Percentiles rank a stretch among this genome's conserved stretches.
These are phyloP conservation scores for Catotricha subobsoleta DNA, from an alignment of 2,888 invertebrate species.

Conservation along the genomic window DNA sequence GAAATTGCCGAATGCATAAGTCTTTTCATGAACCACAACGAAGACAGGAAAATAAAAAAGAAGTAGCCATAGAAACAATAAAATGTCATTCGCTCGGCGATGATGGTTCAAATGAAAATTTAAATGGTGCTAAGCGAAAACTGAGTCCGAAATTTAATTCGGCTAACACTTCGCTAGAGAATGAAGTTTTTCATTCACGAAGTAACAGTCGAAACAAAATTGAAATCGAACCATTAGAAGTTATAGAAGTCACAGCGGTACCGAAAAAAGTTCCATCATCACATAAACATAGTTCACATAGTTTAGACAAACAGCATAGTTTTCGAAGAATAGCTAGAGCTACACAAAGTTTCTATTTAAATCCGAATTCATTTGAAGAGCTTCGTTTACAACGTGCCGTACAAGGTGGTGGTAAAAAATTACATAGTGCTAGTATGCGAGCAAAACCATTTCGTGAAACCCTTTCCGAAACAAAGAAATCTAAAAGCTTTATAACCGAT, in stretches of 20 bases:
- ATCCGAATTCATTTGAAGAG: conserved; percentile 28
- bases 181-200: conserved; percentile 22
- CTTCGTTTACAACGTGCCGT: conserved; percentile 16
- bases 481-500: conserved; percentile 30
- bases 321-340: conserved; percentile 28
- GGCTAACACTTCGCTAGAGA: conserved; percentile 26
- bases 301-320: conserved; percentile 20
- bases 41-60: conserved; percentile 22
- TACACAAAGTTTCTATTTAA: conserved; percentile 27
- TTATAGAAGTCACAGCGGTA: background rate
- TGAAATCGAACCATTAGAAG: conserved; percentile 4
- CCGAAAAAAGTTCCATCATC: conserved; percentile 17
- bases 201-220: conserved; percentile 24
- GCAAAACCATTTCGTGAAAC: conserved; percentile 27
- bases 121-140: conserved; percentile 17
- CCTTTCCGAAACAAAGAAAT: conserved; percentile 27
- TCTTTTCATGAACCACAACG: conserved; percentile 27
- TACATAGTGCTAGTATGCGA: conserved; percentile 28
- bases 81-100: conserved; percentile 29
- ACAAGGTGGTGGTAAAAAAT: conserved; percentile 17
- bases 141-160: conserved; percentile 18
- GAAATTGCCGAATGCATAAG: conserved; percentile 28
- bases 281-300: conserved; percentile 28
- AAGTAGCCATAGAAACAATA: conserved; percentile 17
- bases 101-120: conserved; percentile 13